Evolutionary conservation across 2,888 invertebrate genomes (phyloP).

Genomic region (Epirrita christyi): DNA sequence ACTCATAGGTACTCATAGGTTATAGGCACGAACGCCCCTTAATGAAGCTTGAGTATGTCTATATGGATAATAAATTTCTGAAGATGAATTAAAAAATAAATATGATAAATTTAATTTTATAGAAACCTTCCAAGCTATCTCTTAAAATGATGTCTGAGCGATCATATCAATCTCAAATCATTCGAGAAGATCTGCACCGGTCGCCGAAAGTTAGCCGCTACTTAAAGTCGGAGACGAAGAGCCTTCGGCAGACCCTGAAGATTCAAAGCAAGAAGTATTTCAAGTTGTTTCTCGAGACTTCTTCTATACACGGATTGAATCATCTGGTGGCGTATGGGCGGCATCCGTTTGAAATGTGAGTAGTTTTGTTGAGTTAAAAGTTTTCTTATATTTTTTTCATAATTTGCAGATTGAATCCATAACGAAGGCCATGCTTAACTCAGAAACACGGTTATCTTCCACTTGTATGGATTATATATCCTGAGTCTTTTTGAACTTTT

Average conservation of each 20-base stretch:
- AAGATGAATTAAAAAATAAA: no score
- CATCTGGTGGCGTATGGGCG: constrained; percentile 74
- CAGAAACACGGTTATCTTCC: no score
- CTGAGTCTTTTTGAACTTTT: background rate
- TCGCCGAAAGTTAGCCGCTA: constrained; percentile 22
- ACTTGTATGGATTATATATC: no score
- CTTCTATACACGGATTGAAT: constrained; percentile 83
- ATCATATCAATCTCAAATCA: constrained; percentile 52
- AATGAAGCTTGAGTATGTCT: no score
- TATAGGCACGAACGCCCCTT: no score
- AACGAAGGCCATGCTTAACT: no score
- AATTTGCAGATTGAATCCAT: no score
- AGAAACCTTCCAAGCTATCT: background rate
- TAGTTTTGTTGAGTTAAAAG: constrained; percentile 17
- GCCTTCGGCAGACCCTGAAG: constrained; percentile 25
- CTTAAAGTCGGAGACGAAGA: constrained; percentile 29
- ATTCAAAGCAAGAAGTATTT: constrained; percentile 58
- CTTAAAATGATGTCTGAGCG: constrained; percentile 43
- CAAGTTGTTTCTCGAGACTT: constrained; percentile 72
- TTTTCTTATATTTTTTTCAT: no score
- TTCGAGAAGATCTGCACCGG: constrained; percentile 50
- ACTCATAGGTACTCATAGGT: no score
- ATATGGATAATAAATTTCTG: no score
- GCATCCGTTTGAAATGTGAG: constrained; percentile 79
- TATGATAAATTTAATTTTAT: no score